Percentiles rank a stretch among this genome's conserved stretches.
Conservation (phyloP, 2,797 vertebrate species). For the Thaleichthys pacificus region DNA sequence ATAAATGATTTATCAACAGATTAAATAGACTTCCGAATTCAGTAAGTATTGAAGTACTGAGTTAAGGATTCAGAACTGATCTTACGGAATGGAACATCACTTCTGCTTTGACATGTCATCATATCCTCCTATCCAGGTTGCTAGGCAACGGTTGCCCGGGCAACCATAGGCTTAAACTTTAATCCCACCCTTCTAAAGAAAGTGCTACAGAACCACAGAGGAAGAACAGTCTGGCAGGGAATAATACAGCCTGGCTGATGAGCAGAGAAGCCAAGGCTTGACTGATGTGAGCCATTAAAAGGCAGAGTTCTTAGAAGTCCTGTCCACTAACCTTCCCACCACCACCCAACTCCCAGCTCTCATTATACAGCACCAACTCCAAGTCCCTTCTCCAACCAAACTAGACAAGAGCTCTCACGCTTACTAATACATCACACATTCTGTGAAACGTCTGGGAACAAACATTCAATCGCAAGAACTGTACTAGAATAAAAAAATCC, state of each 20-base stretch:
- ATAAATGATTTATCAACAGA: too few species aligned
- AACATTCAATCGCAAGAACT: neutral
- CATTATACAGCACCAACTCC: conserved; percentile 7
- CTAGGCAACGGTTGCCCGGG: conserved; percentile 58
- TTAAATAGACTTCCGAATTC: neutral
- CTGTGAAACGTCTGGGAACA: neutral
- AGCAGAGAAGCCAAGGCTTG: conserved; percentile 20
- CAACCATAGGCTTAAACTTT: conserved; percentile 60
- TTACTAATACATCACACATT: neutral
- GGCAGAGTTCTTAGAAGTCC: conserved; percentile 17
- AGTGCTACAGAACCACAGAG: conserved; percentile 41
- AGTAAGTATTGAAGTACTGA: neutral
- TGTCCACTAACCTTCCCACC: conserved; percentile 3
- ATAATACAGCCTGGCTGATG: conserved; percentile 39
- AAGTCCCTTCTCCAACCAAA: conserved; percentile 8
- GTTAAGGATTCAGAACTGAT: neutral
- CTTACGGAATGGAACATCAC: neutral
- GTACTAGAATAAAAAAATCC: neutral
- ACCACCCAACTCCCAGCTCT: conserved; percentile 10
- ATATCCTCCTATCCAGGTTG: conserved; percentile 50
- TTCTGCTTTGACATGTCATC: conserved; percentile 38
- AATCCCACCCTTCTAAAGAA: conserved; percentile 54
- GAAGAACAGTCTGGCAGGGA: conserved; percentile 13
- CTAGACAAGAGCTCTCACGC: neutral
- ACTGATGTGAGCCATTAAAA: conserved; percentile 37